Percentiles rank a stretch among this genome's conserved stretches.
Conservation (phyloP, 2,888 invertebrate species). For the Minunthozetes semirufus region DNA sequence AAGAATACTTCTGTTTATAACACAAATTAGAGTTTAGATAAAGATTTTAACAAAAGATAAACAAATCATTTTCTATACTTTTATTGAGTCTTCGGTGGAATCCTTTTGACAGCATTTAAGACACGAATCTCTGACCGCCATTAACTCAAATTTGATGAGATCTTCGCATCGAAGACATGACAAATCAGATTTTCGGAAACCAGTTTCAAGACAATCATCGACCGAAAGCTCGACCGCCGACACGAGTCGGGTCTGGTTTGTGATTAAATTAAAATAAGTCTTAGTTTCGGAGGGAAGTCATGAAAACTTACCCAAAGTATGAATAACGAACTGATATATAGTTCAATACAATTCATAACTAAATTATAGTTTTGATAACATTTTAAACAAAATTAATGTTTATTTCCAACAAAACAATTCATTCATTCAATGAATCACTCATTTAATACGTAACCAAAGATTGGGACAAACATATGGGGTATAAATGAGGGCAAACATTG, state of each 20-base stretch:
- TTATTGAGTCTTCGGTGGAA: constrained; percentile 55
- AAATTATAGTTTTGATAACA: background rate
- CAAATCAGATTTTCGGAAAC: constrained; percentile 76
- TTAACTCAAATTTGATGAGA: constrained; percentile 66
- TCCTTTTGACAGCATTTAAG: constrained; percentile 67
- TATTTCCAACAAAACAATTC: background rate
- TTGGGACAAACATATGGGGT: too few relatives aligned
- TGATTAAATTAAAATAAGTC: background rate
- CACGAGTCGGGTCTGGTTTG: background rate
- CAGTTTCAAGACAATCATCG: constrained; percentile 75
- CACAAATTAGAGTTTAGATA: constrained; percentile 35
- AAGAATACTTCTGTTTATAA: constrained; percentile 63
- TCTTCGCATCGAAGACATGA: constrained; percentile 83
- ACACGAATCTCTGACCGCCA: constrained; percentile 62
- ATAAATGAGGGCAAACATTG: too few relatives aligned
- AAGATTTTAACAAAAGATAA: background rate
- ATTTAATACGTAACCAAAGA: too few relatives aligned
- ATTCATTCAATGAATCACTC: too few relatives aligned
- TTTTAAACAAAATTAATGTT: background rate
- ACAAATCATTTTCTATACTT: constrained; percentile 45
- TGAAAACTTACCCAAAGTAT: background rate
- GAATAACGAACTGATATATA: constrained; percentile 6
- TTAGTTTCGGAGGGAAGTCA: background rate
- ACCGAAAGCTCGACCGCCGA: constrained; percentile 57
- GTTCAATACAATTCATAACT: background rate